Evolutionary conservation across 2,113 vertebrate species (phyloP).

Genomic region (Halichoeres trimaculatus): DNA sequence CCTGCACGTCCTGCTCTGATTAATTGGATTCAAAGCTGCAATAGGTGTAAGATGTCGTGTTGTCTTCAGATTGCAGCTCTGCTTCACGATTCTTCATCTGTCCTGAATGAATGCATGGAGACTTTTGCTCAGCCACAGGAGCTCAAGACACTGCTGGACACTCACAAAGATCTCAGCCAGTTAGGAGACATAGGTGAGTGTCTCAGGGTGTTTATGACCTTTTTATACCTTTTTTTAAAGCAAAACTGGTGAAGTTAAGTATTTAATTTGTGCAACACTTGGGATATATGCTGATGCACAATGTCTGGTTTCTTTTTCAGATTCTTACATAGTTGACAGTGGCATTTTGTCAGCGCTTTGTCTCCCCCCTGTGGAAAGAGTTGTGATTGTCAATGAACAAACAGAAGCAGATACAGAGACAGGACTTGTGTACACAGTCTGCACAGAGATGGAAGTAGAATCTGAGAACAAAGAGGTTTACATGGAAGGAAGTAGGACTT

Average conservation of each 20-base stretch:
- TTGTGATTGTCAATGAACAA: slow-evolving; percentile 69
- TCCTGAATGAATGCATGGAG: slow-evolving; percentile 74
- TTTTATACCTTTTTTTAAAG: background rate
- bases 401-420: slow-evolving; percentile 42
- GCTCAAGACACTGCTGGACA: slow-evolving; percentile 73
- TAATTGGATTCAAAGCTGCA: too few species aligned
- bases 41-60: background rate
- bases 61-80: slow-evolving; percentile 69
- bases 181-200: slow-evolving; percentile 72
- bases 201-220: background rate
- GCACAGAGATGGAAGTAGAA: slow-evolving; percentile 77
- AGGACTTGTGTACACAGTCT: slow-evolving; percentile 66
- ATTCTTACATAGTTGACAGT: slow-evolving; percentile 68
- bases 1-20: too few species aligned
- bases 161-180: slow-evolving; percentile 72
- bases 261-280: background rate
- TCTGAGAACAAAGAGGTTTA: slow-evolving; percentile 68
- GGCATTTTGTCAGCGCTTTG: slow-evolving; percentile 75
- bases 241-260: too few species aligned
- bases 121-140: slow-evolving; percentile 63
- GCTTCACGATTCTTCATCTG: slow-evolving; percentile 65
- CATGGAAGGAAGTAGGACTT: slow-evolving; percentile 26
- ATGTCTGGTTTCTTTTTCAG: slow-evolving; percentile 46
- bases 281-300: too few species aligned
- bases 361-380: slow-evolving; percentile 74